These are phyloP conservation scores for Tachyglossus aculeatus DNA, from an alignment of 2,797 vertebrate genomes.

Conservation along the genomic window DNA sequence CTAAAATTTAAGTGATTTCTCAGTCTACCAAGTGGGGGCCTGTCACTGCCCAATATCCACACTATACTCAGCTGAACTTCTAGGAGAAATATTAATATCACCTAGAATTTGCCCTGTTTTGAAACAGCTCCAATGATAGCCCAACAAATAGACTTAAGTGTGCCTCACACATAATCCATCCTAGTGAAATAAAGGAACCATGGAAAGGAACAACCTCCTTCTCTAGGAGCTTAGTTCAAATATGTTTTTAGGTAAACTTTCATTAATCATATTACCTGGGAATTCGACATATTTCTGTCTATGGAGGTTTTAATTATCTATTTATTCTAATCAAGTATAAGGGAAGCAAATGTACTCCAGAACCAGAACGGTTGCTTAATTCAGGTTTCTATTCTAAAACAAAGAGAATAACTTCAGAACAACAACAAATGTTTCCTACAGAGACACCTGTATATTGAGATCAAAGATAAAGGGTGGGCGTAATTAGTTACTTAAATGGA, in stretches of 20 bases:
- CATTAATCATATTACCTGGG: no score
- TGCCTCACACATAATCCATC: no score
- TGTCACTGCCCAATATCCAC: no score
- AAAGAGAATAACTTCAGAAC: constrained; percentile 38
- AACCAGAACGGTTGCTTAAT: constrained; percentile 23
- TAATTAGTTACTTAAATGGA: constrained; percentile 53
- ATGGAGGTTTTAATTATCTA: background rate
- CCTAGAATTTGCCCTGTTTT: no score
- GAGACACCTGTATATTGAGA: constrained; percentile 57
- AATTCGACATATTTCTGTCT: background rate
- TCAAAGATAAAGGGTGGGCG: constrained; percentile 55
- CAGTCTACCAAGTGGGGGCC: no score
- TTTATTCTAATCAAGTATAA: background rate
- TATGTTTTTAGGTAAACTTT: no score
- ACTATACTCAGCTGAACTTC: no score
- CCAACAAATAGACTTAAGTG: no score
- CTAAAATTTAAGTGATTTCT: no score
- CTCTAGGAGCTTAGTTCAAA: no score
- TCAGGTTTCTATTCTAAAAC: constrained; percentile 37
- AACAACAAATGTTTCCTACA: constrained; percentile 41
- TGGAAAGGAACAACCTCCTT: background rate
- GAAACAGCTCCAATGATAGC: no score
- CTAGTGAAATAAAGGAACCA: background rate
- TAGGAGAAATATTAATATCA: no score
- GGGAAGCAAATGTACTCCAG: constrained; percentile 13